Base-by-base conservation (phyloP, 2,797 vertebrate genomes). In the Sebastes steindachneri region DNA sequence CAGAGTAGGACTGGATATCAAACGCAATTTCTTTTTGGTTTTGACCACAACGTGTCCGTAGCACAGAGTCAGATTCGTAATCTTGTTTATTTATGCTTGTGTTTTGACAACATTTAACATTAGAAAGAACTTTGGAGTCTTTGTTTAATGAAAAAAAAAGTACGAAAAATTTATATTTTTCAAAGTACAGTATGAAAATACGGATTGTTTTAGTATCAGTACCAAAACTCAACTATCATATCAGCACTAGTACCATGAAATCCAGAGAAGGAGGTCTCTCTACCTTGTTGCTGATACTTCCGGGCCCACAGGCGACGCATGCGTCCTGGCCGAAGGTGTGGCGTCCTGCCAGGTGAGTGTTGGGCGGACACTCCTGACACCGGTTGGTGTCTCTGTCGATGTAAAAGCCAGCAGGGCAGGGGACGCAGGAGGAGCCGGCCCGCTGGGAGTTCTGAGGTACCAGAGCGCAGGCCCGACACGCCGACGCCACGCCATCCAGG, bases 331-430 rank as follows among this genome's bases (percentile, higher is more conserved):
- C 97, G 0, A 97, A 99, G 82, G 97, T 96, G 89, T 98, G 97
- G 60, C 96, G 97, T 25, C 97, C 93, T 2, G 97, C 97, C 84
- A 99, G 96, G 93, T 97, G 96, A 0, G 98, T 98, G 92, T 97
- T 93, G 41, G 88, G 80, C 0, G 97, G 97, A 59, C 99, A 99
- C 89, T 99, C 97, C 88, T 92, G 89, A 92, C 99, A 99, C 78
- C 93, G 96, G 93, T 96, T 99, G 85, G 88, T 98, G 78, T 96
- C 94, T 57, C 97, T 96, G 81, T 99, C 94, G 3, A 99, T 99
- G 93, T 97, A 99, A 86, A 97, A 96, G 1, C 98, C 99, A 0
- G 96, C 92, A 0, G 98, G 97, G 84, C 99, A 99, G 66, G 98
- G 98, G 35, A 99, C 94, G 1, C 99, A 99, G 21, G 98, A 97